phyloP scores from a whole-genome alignment of 1,140 invertebrate species.

The Penaeus indicus region DNA sequence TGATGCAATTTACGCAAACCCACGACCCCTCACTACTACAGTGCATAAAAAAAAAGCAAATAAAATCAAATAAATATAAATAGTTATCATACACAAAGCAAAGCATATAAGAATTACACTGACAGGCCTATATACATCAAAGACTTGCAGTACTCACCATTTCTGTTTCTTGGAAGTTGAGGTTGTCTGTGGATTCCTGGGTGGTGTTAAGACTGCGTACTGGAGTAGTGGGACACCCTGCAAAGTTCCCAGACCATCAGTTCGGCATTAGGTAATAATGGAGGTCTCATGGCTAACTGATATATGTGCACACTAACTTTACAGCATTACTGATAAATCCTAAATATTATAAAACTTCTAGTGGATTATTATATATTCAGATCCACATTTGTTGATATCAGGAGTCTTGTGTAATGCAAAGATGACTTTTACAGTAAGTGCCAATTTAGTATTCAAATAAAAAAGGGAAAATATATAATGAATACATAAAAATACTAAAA shows the following conservation, averaged over 20 bases:
- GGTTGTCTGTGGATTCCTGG: slow-evolving; percentile 66
- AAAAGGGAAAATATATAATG: too few species aligned
- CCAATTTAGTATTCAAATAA: too few species aligned
- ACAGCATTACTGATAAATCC: neutral
- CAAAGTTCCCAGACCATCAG: neutral
- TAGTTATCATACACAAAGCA: neutral
- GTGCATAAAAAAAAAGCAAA: too few species aligned
- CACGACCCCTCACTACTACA: too few species aligned
- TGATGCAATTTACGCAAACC: too few species aligned
- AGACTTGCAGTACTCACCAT: slow-evolving; percentile 67
- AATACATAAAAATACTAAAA: too few species aligned
- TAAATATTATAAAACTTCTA: too few species aligned
- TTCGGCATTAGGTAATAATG: slow-evolving; percentile 11
- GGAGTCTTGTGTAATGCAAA: too few species aligned
- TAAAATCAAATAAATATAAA: neutral
- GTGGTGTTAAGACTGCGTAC: slow-evolving; percentile 68
- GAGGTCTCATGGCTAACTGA: slow-evolving; percentile 41
- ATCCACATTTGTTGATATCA: too few species aligned
- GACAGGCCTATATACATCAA: neutral
- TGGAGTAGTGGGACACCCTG: slow-evolving; percentile 70
- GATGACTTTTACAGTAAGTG: too few species aligned
- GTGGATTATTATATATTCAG: too few species aligned
- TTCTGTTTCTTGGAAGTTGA: slow-evolving; percentile 67
- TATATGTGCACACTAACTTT: slow-evolving; percentile 28
- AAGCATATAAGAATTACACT: neutral